phyloP scores from a whole-genome alignment of 2,888 invertebrate genomes.

The Sceliomorpha sp. region DNA sequence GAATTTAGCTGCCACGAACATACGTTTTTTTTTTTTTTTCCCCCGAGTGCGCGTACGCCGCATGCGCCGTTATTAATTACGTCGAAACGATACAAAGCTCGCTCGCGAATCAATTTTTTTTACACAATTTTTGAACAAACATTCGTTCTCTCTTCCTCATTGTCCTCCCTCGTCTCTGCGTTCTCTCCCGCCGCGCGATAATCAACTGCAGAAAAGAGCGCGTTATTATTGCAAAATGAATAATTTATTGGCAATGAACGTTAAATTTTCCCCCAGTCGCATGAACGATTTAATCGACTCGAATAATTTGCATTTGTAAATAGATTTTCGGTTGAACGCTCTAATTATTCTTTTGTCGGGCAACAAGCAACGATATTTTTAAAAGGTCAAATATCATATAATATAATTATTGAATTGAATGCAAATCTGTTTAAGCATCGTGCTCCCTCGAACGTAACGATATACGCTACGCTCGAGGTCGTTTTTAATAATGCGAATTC shows the following conservation, averaged over 20 bases:
- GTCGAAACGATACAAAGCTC: no score
- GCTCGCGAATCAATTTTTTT: no score
- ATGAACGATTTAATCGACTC: constrained; percentile 42
- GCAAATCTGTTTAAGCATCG: constrained; percentile 23
- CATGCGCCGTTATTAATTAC: no score
- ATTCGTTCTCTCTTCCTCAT: no score
- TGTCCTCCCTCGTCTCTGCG: no score
- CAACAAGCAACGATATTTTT: constrained; percentile 46
- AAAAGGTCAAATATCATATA: constrained; percentile 21
- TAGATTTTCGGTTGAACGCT: constrained; percentile 49
- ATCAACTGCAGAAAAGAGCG: constrained; percentile 2
- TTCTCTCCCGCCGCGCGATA: no score
- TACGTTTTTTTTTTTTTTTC: no score
- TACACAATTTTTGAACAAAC: no score
- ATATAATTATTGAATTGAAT: constrained; percentile 33
- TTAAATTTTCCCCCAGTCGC: constrained; percentile 47
- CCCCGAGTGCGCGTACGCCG: no score
- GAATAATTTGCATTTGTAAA: constrained; percentile 52
- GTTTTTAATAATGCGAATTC: constrained; percentile 19
- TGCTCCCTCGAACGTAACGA: constrained; percentile 19
- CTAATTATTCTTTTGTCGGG: constrained; percentile 48
- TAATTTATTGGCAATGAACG: constrained; percentile 45
- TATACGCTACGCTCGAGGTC: no score
- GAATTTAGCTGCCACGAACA: no score
- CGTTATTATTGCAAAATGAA: constrained; percentile 40